These are phyloP conservation scores for Gnathonemus longibarbis DNA, from an alignment of 2,113 vertebrate genomes.

Conservation along the genomic window DNA sequence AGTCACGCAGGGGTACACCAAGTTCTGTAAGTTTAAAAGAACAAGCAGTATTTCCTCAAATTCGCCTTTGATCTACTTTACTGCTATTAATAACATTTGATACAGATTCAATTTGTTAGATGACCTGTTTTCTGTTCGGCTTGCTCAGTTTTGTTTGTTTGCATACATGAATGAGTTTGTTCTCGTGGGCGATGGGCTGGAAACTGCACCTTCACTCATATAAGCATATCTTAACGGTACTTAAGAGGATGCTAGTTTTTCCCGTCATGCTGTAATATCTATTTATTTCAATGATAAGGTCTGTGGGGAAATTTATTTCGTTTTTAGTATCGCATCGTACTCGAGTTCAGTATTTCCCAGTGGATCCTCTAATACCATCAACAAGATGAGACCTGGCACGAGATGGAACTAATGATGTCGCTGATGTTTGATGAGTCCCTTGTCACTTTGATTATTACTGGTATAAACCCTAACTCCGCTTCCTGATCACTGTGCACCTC, in stretches of 20 bases:
- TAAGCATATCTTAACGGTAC: constrained; percentile 8
- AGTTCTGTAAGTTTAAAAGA: background rate
- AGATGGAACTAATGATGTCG: constrained; percentile 10
- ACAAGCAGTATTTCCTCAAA: background rate
- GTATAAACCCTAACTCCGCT: background rate
- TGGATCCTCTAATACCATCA: constrained; percentile 16
- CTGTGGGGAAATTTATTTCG: constrained; percentile 7
- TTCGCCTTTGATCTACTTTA: background rate
- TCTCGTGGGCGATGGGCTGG: background rate
- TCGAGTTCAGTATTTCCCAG: constrained; percentile 13
- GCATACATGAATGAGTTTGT: background rate
- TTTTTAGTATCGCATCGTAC: background rate
- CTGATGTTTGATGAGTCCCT: constrained; percentile 9
- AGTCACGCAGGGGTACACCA: background rate
- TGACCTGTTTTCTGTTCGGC: background rate
- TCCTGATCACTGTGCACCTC: background rate
- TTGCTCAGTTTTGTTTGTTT: background rate
- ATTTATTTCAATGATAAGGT: constrained; percentile 8
- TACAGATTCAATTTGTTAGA: background rate
- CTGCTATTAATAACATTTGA: background rate
- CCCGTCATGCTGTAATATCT: constrained; percentile 11
- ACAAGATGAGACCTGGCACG: background rate
- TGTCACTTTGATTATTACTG: background rate
- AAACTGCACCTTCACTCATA: constrained; percentile 1
- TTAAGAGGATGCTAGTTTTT: constrained; percentile 2